Conservation (phyloP, 1,140 invertebrate genomes). For the Eumaeus atala region DNA sequence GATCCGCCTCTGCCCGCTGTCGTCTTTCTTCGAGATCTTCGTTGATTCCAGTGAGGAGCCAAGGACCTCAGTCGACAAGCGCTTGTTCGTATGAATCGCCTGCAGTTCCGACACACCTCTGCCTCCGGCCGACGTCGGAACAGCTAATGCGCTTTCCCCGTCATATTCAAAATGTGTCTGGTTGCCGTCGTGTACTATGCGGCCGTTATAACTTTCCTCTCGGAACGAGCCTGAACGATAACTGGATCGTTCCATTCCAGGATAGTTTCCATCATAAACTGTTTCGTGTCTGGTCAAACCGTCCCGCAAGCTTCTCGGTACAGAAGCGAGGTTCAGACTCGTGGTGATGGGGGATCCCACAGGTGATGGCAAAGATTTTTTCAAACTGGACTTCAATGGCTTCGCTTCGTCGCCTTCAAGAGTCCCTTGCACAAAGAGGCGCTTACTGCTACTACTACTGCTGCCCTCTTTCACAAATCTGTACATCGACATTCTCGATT, state of each 20-base stretch:
- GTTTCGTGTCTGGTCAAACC: slow-evolving; percentile 61
- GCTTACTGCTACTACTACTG: slow-evolving; percentile 73
- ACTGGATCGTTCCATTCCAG: slow-evolving; percentile 56
- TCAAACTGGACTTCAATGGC: slow-evolving; percentile 73
- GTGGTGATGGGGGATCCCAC: slow-evolving; percentile 76
- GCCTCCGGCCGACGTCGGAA: slow-evolving; percentile 57
- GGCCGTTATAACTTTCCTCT: slow-evolving; percentile 63
- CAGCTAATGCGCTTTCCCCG: slow-evolving; percentile 56
- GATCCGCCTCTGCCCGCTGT: slow-evolving; percentile 84
- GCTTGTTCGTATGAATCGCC: slow-evolving; percentile 86
- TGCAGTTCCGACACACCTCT: slow-evolving; percentile 76
- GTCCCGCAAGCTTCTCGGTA: slow-evolving; percentile 67
- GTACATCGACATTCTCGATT: slow-evolving; percentile 79
- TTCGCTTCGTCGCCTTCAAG: slow-evolving; percentile 76
- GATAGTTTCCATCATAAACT: slow-evolving; percentile 69
- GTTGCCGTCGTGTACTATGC: slow-evolving; percentile 68
- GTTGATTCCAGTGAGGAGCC: slow-evolving; percentile 88
- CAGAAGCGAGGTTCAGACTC: slow-evolving; percentile 69
- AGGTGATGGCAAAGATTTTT: slow-evolving; percentile 61
- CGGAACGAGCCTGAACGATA: slow-evolving; percentile 58
- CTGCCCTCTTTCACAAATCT: slow-evolving; percentile 81
- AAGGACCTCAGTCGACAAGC: slow-evolving; percentile 87
- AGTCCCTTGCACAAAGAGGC: slow-evolving; percentile 87
- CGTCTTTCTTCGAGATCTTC: slow-evolving; percentile 83
- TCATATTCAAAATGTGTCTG: slow-evolving; percentile 73